Evolutionary conservation across 1,140 invertebrate genomes (phyloP).

Genomic region (Sarcophaga peregrina): DNA sequence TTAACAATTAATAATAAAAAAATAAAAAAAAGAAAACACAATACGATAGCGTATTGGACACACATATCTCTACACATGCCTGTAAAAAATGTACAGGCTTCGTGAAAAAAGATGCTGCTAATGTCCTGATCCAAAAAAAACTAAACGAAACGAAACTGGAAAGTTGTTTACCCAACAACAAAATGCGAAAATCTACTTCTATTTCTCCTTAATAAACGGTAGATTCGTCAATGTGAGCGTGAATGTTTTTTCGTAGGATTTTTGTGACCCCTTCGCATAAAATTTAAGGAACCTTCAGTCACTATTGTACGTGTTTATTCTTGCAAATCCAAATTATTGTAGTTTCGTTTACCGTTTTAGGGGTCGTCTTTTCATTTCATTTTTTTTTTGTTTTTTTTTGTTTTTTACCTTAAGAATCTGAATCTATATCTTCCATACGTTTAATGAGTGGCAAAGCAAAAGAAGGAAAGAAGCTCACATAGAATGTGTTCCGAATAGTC

Average conservation of each 20-base stretch:
- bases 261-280: constrained; percentile 36
- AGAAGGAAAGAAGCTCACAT: constrained; percentile 26
- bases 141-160: too few species aligned
- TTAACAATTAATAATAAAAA: constrained; percentile 46
- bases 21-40: constrained; percentile 13
- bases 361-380: background rate
- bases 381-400: constrained; percentile 28
- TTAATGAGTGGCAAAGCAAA: too few species aligned
- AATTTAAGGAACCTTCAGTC: constrained; percentile 23
- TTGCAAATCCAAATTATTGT: constrained; percentile 30
- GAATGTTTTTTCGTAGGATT: background rate
- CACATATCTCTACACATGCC: background rate
- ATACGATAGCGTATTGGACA: constrained; percentile 42
- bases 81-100: too few species aligned
- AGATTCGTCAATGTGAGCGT: background rate
- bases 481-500: background rate
- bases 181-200: background rate
- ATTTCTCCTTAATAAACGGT: background rate
- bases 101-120: constrained; percentile 46
- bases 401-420: background rate
- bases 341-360: background rate
- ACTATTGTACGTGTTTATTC: constrained; percentile 38
- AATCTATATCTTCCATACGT: background rate
- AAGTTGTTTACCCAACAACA: background rate
- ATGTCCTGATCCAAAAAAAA: constrained; percentile 41